phyloP scores from a whole-genome alignment of 2,113 vertebrate genomes.

The Zosterops japonicus region DNA sequence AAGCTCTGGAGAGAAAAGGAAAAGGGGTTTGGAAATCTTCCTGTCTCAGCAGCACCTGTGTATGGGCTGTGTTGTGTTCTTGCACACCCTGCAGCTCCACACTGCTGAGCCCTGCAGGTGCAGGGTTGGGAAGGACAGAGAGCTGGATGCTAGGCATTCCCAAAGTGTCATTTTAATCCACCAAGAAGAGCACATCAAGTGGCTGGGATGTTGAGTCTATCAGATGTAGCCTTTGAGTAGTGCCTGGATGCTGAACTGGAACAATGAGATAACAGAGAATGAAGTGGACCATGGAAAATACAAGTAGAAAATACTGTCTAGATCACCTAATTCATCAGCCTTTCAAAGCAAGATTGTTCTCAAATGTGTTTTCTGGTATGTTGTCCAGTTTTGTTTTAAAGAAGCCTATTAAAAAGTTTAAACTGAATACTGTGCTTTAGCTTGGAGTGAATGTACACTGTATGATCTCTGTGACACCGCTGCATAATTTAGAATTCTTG shows the following conservation, averaged over 20 bases:
- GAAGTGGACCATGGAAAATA: background rate
- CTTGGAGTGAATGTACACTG: background rate
- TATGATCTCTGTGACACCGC: constrained; percentile 41
- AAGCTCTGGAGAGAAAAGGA: background rate
- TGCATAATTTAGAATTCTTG: constrained; percentile 51
- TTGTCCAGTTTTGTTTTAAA: constrained; percentile 49
- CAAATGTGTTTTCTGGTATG: constrained; percentile 17
- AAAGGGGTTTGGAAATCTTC: background rate
- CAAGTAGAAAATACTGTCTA: constrained; percentile 11
- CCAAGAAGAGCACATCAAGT: background rate
- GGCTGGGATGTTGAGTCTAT: background rate
- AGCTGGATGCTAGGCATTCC: background rate
- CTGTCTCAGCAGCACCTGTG: background rate
- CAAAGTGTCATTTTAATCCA: background rate
- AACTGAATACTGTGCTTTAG: constrained; percentile 9
- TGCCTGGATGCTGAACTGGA: constrained; percentile 26
- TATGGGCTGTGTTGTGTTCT: background rate
- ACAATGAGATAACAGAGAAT: constrained; percentile 41
- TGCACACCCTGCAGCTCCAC: background rate
- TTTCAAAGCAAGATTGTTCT: constrained; percentile 27
- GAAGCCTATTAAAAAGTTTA: constrained; percentile 34
- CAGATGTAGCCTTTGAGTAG: background rate
- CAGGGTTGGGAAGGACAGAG: background rate
- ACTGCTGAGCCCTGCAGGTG: background rate
- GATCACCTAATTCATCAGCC: constrained; percentile 32